Percentiles rank a stretch among this genome's conserved stretches.
Conservation (phyloP, 2,113 vertebrate species). For the Phoxinus phoxinus region DNA sequence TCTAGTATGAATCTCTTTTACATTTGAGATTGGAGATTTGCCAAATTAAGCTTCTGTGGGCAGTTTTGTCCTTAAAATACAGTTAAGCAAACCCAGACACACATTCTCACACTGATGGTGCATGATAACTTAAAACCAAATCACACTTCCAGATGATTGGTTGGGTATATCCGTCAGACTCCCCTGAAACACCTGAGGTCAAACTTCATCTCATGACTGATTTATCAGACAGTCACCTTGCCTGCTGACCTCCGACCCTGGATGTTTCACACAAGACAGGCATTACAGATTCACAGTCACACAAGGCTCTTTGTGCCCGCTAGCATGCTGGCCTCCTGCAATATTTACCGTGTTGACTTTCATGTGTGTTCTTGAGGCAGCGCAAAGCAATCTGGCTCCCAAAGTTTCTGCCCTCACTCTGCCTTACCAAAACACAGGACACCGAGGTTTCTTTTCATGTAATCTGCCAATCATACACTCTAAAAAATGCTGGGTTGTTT, state of each 20-base stretch:
- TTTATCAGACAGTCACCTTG: not conserved
- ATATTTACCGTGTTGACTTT: constrained; percentile 32
- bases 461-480: constrained; percentile 15
- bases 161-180: not conserved
- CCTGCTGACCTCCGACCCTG: constrained; percentile 19
- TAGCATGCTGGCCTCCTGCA: constrained; percentile 15
- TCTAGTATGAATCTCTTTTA: too few relatives aligned
- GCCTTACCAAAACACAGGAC: not conserved
- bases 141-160: constrained; percentile 10
- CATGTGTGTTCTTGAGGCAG: constrained; percentile 33
- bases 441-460: not conserved
- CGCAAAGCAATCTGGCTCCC: constrained; percentile 4
- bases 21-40: too few relatives aligned
- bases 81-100: too few relatives aligned
- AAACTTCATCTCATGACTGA: not conserved
- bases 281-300: constrained; percentile 6
- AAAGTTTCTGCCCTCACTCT: not conserved
- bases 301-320: not conserved
- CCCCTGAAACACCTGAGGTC: not conserved
- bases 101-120: not conserved
- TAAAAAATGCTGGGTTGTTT: too few relatives aligned
- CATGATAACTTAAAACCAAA: constrained; percentile 17
- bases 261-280: constrained; percentile 5
- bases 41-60: too few relatives aligned
- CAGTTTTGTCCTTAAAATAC: too few relatives aligned